Evolutionary conservation across 2,888 invertebrate genomes (phyloP).

Genomic region (Rhamphomyia laevipes): DNA sequence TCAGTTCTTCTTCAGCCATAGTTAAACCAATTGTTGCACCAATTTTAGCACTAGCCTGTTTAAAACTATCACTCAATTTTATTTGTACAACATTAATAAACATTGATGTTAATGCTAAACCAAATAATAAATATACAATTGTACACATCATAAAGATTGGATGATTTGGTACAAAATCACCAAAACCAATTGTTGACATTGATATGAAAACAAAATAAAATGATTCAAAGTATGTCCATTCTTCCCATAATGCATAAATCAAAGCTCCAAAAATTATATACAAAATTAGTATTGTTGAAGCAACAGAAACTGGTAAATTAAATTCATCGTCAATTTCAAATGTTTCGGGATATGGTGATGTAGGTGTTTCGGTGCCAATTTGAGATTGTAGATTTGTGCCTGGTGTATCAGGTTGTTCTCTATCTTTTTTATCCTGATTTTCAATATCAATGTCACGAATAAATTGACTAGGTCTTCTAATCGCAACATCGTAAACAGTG

Average conservation of each 20-base stretch:
- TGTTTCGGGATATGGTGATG: slow-evolving; percentile 62
- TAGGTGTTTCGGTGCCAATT: slow-evolving; percentile 47
- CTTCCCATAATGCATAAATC: slow-evolving; percentile 63
- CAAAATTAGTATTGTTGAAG: slow-evolving; percentile 65
- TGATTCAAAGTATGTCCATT: slow-evolving; percentile 84
- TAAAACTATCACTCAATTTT: slow-evolving; percentile 66
- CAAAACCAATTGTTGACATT: slow-evolving; percentile 95
- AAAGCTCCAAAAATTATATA: slow-evolving; percentile 83
- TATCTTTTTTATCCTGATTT: slow-evolving; percentile 14
- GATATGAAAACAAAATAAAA: slow-evolving; percentile 97
- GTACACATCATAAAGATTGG: slow-evolving; percentile 82
- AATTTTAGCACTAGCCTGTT: slow-evolving; percentile 71
- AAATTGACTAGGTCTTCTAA: slow-evolving; percentile 57
- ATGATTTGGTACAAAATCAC: slow-evolving; percentile 80
- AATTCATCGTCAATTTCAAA: slow-evolving; percentile 86
- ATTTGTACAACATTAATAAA: slow-evolving; percentile 93
- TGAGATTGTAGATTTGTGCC: slow-evolving; percentile 28
- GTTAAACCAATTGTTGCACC: slow-evolving; percentile 73
- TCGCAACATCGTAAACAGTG: slow-evolving; percentile 68
- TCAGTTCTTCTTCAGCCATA: slow-evolving; percentile 55
- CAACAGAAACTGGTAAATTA: slow-evolving; percentile 84
- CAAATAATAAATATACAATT: slow-evolving; percentile 87
- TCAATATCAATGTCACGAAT: slow-evolving; percentile 41
- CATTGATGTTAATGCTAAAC: slow-evolving; percentile 91
- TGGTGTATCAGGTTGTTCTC: slow-evolving; percentile 23